Conservation (phyloP, 2,888 invertebrate species). For the Polyommatus icarus region DNA sequence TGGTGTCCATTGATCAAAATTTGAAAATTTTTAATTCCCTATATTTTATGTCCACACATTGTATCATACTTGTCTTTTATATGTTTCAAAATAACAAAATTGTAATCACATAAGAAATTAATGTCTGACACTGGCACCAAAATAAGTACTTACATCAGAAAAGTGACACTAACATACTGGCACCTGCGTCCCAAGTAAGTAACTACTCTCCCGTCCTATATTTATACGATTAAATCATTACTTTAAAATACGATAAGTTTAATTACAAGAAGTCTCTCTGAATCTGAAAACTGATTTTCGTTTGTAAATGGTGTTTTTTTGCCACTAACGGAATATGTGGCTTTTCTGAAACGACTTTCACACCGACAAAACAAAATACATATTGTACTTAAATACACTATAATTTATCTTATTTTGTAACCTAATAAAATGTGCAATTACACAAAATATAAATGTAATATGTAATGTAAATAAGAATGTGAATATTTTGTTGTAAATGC, state of each 20-base stretch:
- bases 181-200: conserved; percentile 42
- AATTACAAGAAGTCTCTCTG: neutral
- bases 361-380: neutral
- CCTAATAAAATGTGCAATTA: conserved; percentile 24
- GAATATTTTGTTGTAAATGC: conserved; percentile 79
- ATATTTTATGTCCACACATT: neutral
- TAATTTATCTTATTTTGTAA: conserved; percentile 3
- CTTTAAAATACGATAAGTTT: conserved; percentile 5
- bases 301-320: no score
- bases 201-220: conserved; percentile 71
- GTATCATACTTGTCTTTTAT: neutral
- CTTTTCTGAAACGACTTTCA: neutral
- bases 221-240: conserved; percentile 57
- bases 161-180: conserved; percentile 32
- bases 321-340: no score
- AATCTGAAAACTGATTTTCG: neutral
- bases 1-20: neutral
- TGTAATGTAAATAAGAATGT: conserved; percentile 52
- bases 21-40: neutral
- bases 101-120: neutral
- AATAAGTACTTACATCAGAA: neutral
- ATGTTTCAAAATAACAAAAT: neutral
- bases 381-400: neutral
- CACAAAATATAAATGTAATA: conserved; percentile 54
- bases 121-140: neutral